A percentile compares a stretch with the other conserved stretches of the same genome.
Conservation (phyloP, 2,888 invertebrate genomes). For the Sphecodes monilicornis region DNA sequence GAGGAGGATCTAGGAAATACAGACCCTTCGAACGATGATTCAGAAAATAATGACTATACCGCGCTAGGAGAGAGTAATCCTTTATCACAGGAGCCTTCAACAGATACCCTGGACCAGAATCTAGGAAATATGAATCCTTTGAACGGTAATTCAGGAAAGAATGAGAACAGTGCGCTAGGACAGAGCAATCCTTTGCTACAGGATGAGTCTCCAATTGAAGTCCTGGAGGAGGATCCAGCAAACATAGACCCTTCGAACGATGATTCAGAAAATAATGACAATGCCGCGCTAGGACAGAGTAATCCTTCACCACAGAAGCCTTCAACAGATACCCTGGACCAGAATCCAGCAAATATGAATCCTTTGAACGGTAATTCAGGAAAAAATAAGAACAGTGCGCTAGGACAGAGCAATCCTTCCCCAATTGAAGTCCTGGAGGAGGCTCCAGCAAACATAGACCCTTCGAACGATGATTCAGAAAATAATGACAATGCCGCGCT, state of each 20-base stretch:
- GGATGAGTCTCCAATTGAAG: not conserved
- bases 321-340: not conserved
- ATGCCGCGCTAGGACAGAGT: not conserved
- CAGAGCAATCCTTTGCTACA: not conserved
- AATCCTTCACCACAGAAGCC: not conserved
- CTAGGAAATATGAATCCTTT: not conserved
- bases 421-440: not conserved
- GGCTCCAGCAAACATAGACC: too few relatives aligned
- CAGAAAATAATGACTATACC: not conserved
- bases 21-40: not conserved
- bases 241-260: too few relatives aligned
- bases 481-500: not conserved
- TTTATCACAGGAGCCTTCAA: not conserved
- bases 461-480: not conserved
- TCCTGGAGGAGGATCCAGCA: too few relatives aligned
- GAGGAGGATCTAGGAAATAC: too few relatives aligned
- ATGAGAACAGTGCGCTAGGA: not conserved
- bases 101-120: not conserved
- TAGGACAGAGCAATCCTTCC: not conserved
- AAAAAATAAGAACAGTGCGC: not conserved
- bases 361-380: not conserved
- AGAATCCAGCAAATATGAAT: not conserved
- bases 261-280: not conserved
- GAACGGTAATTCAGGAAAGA: too few relatives aligned
- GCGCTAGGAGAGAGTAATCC: not conserved